Base-by-base conservation (phyloP, 2,113 vertebrate genomes). In the Protobothrops mucrosquamatus region DNA sequence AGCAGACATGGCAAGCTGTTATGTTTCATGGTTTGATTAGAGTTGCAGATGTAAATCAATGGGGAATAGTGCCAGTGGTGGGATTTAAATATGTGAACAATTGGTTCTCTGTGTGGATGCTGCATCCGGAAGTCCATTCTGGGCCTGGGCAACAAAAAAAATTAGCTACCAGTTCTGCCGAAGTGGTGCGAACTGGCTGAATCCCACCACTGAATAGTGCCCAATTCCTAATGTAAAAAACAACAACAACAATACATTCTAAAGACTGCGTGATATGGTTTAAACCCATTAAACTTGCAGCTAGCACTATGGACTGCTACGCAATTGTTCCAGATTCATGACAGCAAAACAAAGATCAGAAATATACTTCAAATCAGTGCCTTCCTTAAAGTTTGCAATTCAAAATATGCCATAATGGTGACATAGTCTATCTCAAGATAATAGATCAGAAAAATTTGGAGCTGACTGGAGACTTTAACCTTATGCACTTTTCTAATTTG, bases 31-130 rank as follows among this genome's bases (percentile, higher is more conserved):
- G 95, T 96, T 95, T 96, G 95, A 95, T 95, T 97, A 93, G 94
- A 95, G 95, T 94, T 97, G 96, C 95, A 96, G 96, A 95, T 97
- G 95, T 96, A 97, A 95, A 95, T 95, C 96, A 96, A 95, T 91
- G 93, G 95, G 96, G 95, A 97, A 86, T 95, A 95, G 94, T 96
- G 93, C 96, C 94, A 51, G 7, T 51, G 48, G 48, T 51, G 8
- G 48, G 8, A 51, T 51, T 51, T 1, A 51, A 51, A 51, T 51
- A 51, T 51, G 48, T 51, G 48, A 51, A 51, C 48, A 51, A 51
- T 1, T 0, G 48, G 8, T 51, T 51, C 48, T 51, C 48, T 51
- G 48, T 51, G 8, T 51, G 8, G 48, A 51, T 51, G 48, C 48
- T 7, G 8, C 48, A 10, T 51, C 48, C 48, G 48, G 48, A 51